A percentile compares a stretch with the other conserved stretches of the same genome.
Conservation (phyloP, 2,113 vertebrate species). For the Aspiorhynchus laticeps region DNA sequence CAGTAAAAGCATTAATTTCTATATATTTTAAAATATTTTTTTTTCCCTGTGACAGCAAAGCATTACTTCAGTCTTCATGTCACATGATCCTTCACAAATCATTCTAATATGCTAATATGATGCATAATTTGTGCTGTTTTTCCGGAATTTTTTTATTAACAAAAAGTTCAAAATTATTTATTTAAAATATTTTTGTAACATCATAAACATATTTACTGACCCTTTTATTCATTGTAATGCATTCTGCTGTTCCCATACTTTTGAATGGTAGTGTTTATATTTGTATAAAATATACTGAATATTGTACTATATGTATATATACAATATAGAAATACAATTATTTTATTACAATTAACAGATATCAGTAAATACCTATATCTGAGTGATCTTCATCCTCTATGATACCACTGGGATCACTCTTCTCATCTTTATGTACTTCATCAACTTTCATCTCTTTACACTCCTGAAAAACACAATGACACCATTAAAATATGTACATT, state of each 20-base stretch:
- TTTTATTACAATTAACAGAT: background rate
- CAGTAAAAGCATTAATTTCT: no score
- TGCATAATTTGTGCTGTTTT: no score
- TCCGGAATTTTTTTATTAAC: background rate
- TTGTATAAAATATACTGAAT: background rate
- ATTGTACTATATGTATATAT: background rate
- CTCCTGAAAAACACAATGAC: slow-evolving; percentile 30
- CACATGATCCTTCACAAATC: no score
- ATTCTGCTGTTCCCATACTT: background rate
- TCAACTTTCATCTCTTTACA: slow-evolving; percentile 47
- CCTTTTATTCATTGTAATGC: background rate
- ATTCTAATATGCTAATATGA: no score
- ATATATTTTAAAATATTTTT: no score
- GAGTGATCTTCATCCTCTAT: slow-evolving; percentile 74
- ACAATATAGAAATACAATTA: no score
- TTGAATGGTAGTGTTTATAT: background rate
- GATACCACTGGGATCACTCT: slow-evolving; percentile 59
- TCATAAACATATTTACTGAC: background rate
- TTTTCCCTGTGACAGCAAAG: no score
- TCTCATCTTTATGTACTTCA: slow-evolving; percentile 24
- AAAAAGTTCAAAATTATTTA: background rate
- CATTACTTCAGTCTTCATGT: no score
- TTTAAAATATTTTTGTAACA: no score
- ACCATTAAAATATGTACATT: background rate
- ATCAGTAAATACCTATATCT: slow-evolving; percentile 72